Evolutionary conservation across 2,797 vertebrate species (phyloP).

Genomic region (Somateria mollissima): DNA sequence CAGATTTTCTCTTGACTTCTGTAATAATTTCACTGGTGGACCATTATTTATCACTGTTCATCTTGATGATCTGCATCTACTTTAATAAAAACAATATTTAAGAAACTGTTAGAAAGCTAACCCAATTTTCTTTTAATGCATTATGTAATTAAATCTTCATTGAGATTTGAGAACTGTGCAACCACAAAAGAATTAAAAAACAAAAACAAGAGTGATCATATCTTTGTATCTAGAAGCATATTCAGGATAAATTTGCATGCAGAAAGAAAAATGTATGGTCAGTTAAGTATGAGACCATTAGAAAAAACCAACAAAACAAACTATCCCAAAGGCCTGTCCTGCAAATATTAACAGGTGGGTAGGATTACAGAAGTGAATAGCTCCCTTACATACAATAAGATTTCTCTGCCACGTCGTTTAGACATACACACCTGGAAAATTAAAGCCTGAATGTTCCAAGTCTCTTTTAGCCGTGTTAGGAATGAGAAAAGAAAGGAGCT

Average conservation of each 20-base stretch:
- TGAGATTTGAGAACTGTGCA: constrained; percentile 54
- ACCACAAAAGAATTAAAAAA: constrained; percentile 23
- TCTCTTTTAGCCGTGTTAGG: not conserved
- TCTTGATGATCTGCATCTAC: constrained; percentile 23
- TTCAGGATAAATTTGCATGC: not conserved
- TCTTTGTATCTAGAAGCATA: not conserved
- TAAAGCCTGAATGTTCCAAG: not conserved
- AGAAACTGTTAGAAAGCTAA: constrained; percentile 29
- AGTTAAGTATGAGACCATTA: not conserved
- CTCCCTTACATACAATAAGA: not conserved
- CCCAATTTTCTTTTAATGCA: constrained; percentile 31
- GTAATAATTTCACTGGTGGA: not conserved
- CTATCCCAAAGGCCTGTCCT: not conserved
- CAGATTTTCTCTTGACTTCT: not conserved
- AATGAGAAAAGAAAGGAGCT: not conserved
- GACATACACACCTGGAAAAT: not conserved
- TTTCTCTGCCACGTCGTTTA: not conserved
- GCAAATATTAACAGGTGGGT: not conserved
- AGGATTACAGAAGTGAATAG: not conserved
- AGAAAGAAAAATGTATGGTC: not conserved
- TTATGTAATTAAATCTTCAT: constrained; percentile 44
- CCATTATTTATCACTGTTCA: not conserved
- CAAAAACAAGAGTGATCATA: not conserved
- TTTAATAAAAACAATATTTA: constrained; percentile 48
- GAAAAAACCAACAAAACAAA: not conserved